phyloP scores from a whole-genome alignment of 2,888 invertebrate genomes.

The Acanthosepion pharaonis region DNA sequence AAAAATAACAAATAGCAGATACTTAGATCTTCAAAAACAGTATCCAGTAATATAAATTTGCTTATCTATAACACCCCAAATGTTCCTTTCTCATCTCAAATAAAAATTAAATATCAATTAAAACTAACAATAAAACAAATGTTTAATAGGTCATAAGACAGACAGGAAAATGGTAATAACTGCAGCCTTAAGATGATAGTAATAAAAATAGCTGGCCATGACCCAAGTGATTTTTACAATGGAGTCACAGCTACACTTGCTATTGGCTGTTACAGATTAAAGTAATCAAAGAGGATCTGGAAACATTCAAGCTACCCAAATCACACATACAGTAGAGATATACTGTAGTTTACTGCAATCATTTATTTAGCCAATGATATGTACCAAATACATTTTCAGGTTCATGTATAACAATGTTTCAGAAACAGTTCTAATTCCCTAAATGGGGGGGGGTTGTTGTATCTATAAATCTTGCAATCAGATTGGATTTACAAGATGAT shows the following conservation, averaged over 20 bases:
- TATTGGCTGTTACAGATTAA: conserved; percentile 21
- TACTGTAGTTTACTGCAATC: neutral
- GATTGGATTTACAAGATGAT: too few relatives aligned
- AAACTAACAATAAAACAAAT: neutral
- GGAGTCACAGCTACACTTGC: neutral
- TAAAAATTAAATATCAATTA: neutral
- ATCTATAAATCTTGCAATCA: too few relatives aligned
- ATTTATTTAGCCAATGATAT: neutral
- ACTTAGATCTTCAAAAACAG: too few relatives aligned
- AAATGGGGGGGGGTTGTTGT: too few relatives aligned
- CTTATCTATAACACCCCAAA: too few relatives aligned
- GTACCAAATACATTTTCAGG: neutral
- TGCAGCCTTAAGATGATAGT: neutral
- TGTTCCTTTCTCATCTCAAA: too few relatives aligned
- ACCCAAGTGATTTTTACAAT: neutral
- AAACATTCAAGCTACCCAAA: neutral
- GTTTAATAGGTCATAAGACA: neutral
- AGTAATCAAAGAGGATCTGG: neutral
- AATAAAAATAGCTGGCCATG: neutral
- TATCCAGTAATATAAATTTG: too few relatives aligned
- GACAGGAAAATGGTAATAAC: neutral
- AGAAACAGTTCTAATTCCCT: too few relatives aligned
- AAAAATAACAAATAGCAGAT: too few relatives aligned
- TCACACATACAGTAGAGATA: neutral
- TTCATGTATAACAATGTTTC: neutral